phyloP scores from a whole-genome alignment of 2,888 invertebrate species.

The Lasioglossum oenotherae region DNA sequence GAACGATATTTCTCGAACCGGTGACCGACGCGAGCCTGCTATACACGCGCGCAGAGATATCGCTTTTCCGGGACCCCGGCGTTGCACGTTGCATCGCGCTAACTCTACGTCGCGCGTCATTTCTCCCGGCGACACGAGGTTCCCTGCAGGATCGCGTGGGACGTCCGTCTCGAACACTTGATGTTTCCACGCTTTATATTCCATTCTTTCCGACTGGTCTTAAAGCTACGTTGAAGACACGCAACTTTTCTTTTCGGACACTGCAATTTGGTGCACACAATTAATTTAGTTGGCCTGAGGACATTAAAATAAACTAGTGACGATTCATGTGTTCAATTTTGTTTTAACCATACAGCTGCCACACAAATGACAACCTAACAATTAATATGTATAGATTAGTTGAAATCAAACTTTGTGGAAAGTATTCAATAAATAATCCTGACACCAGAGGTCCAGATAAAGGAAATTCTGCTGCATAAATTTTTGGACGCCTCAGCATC shows the following conservation, averaged over 20 bases:
- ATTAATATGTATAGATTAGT: too few species aligned
- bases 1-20: slow-evolving; percentile 65
- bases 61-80: slow-evolving; percentile 65
- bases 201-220: neutral
- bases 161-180: slow-evolving; percentile 5
- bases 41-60: slow-evolving; percentile 53
- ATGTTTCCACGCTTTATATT: neutral
- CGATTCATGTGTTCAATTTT: too few species aligned
- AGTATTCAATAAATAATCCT: neutral
- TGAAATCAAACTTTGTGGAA: neutral
- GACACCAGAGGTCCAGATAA: too few species aligned
- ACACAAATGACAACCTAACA: neutral
- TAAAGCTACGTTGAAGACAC: neutral
- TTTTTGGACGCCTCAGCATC: neutral
- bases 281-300: neutral
- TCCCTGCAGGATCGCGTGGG: slow-evolving; percentile 24
- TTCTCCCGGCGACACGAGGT: slow-evolving; percentile 25
- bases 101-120: slow-evolving; percentile 29
- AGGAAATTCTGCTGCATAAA: neutral
- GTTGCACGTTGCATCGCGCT: neutral
- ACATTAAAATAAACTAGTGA: neutral
- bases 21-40: slow-evolving; percentile 30
- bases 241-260: neutral
- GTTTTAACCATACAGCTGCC: neutral
- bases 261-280: neutral